Conservation (phyloP, 2,888 invertebrate genomes). For the Elegia similella region DNA sequence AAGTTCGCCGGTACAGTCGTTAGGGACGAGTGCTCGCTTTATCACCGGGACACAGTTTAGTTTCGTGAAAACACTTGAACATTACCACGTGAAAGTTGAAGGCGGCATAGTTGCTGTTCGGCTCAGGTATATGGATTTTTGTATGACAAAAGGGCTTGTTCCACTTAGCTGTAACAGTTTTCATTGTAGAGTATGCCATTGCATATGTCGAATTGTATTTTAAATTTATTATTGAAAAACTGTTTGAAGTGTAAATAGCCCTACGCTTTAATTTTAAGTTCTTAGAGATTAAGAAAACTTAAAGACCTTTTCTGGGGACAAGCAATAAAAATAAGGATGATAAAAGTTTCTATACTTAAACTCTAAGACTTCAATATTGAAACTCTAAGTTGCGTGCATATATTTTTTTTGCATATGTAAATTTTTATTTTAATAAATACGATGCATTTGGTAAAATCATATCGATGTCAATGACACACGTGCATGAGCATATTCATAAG, state of each 20-base stretch:
- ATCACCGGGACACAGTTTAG: constrained; percentile 62
- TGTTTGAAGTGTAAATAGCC: not conserved
- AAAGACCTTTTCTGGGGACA: too few species aligned
- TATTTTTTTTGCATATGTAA: too few species aligned
- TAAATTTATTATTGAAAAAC: not conserved
- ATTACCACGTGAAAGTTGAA: constrained; percentile 58
- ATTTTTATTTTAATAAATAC: too few species aligned
- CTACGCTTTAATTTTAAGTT: not conserved
- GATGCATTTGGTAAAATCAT: too few species aligned
- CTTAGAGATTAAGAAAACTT: too few species aligned
- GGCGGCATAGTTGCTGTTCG: constrained; percentile 43
- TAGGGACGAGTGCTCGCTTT: constrained; percentile 63
- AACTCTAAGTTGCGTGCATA: too few species aligned
- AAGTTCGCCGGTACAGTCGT: constrained; percentile 44
- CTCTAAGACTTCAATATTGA: too few species aligned
- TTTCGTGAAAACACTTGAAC: constrained; percentile 68
- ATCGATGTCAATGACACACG: too few species aligned
- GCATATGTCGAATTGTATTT: not conserved
- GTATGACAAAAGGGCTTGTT: constrained; percentile 2
- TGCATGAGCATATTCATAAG: too few species aligned
- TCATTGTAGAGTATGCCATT: not conserved
- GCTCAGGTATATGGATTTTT: constrained; percentile 42
- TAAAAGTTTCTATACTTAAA: too few species aligned
- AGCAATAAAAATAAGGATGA: too few species aligned
- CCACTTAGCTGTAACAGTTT: not conserved